Evolutionary conservation across 2,113 vertebrate genomes (phyloP).

Genomic region (Cavia aperea): DNA sequence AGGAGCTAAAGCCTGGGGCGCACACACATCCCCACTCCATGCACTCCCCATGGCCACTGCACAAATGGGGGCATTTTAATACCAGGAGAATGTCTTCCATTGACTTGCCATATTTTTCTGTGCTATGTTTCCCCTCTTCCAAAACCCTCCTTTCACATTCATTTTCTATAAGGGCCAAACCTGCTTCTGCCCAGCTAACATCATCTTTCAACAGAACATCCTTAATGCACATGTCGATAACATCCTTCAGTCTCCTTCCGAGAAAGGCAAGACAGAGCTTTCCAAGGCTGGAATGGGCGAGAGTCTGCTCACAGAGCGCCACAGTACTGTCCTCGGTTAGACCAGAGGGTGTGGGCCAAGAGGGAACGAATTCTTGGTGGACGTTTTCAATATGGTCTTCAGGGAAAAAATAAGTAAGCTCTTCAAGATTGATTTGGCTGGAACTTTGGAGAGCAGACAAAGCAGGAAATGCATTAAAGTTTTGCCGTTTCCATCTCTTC

Average conservation of each 20-base stretch:
- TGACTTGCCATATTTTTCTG: conserved; percentile 50
- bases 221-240: conserved; percentile 80
- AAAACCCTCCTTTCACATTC: conserved; percentile 88
- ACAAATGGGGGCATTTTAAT: conserved; percentile 84
- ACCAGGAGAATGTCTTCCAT: conserved; percentile 71
- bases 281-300: conserved; percentile 83
- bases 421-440: conserved; percentile 78
- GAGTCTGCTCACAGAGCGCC: conserved; percentile 74
- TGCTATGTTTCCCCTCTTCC: conserved; percentile 73
- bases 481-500: conserved; percentile 72
- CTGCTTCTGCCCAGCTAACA: conserved; percentile 80
- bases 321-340: conserved; percentile 72
- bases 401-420: conserved; percentile 87
- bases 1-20: conserved; percentile 85
- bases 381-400: conserved; percentile 81
- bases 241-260: conserved; percentile 60
- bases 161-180: conserved; percentile 87
- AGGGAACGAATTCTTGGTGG: conserved; percentile 68
- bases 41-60: conserved; percentile 85
- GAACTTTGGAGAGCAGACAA: conserved; percentile 75
- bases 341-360: conserved; percentile 87
- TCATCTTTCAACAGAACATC: conserved; percentile 90
- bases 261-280: conserved; percentile 78
- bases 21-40: conserved; percentile 86
- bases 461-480: conserved; percentile 67